A percentile compares a stretch with the other conserved stretches of the same genome.
phyloP scores from a whole-genome alignment of 1,140 invertebrate genomes.

The Bombus pyrosoma region DNA sequence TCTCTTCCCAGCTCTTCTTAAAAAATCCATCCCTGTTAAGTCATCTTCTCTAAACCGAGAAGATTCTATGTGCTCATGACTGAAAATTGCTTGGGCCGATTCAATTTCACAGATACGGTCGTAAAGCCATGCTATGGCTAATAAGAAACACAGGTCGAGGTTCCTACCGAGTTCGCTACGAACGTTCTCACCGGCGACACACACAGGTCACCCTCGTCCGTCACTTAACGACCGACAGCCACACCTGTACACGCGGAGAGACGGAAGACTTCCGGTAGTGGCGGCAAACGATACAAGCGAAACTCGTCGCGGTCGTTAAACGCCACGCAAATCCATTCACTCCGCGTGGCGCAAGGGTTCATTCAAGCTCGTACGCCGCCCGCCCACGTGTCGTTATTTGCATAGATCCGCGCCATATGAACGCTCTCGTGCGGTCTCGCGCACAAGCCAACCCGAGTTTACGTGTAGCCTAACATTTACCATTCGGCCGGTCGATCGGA shows the following conservation, averaged over 20 bases:
- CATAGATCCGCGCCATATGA: conserved; percentile 66
- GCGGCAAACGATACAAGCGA: conserved; percentile 50
- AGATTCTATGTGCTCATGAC: too few relatives aligned
- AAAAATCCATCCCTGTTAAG: too few relatives aligned
- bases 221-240: conserved; percentile 48
- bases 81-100: not conserved
- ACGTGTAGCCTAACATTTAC: conserved; percentile 50
- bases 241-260: conserved; percentile 61
- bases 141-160: not conserved
- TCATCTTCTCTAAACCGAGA: too few relatives aligned
- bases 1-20: too few relatives aligned
- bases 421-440: conserved; percentile 15
- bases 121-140: not conserved
- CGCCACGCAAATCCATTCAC: conserved; percentile 70
- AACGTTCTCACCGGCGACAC: conserved; percentile 12
- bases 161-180: not conserved
- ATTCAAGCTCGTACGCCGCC: conserved; percentile 66
- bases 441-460: conserved; percentile 19
- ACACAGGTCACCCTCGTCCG: conserved; percentile 28
- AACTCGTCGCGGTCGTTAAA: conserved; percentile 64
- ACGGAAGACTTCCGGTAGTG: conserved; percentile 69
- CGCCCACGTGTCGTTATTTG: conserved; percentile 70
- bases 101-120: conserved; percentile 2
- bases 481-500: conserved; percentile 47
- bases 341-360: conserved; percentile 72